These are phyloP conservation scores for Scaptodrosophila latifasciaeformis DNA, from an alignment of 2,888 invertebrate species.

Conservation along the genomic window DNA sequence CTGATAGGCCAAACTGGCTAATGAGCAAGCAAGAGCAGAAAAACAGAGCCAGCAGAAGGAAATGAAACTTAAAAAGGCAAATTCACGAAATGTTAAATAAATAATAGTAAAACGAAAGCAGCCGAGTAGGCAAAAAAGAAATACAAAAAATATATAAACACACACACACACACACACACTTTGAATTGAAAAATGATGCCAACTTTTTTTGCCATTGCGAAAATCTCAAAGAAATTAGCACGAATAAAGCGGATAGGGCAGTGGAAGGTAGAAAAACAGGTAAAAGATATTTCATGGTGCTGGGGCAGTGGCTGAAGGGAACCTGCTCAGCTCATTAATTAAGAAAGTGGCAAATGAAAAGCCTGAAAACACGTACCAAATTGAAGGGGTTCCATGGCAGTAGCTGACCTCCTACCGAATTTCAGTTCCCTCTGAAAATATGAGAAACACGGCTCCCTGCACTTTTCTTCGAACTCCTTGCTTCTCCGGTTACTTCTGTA, in stretches of 20 bases:
- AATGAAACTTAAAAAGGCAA: conserved; percentile 57
- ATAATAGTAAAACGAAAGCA: conserved; percentile 48
- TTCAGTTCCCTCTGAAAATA: background rate
- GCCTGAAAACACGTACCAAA: conserved; percentile 61
- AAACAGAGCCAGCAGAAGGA: conserved; percentile 9
- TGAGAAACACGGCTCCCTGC: background rate
- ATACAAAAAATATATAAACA: too few species aligned
- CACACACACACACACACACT: too few species aligned
- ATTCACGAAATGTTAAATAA: conserved; percentile 60
- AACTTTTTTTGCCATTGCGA: conserved; percentile 50
- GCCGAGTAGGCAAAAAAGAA: background rate
- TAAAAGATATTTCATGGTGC: too few species aligned
- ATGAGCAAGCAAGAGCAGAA: conserved; percentile 31
- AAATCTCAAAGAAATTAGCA: conserved; percentile 61
- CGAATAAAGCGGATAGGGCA: conserved; percentile 46
- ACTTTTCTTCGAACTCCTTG: background rate
- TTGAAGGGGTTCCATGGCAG: conserved; percentile 44
- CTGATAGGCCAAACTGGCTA: conserved; percentile 21
- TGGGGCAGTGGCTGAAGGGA: too few species aligned
- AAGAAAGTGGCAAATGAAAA: conserved; percentile 68
- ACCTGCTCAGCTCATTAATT: conserved; percentile 58
- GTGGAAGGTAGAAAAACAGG: background rate
- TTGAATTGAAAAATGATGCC: conserved; percentile 44
- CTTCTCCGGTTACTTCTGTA: background rate
- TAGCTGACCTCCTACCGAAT: conserved; percentile 4